Base-by-base conservation (phyloP, 2,888 invertebrate species). In the Rhagonycha lutea region DNA sequence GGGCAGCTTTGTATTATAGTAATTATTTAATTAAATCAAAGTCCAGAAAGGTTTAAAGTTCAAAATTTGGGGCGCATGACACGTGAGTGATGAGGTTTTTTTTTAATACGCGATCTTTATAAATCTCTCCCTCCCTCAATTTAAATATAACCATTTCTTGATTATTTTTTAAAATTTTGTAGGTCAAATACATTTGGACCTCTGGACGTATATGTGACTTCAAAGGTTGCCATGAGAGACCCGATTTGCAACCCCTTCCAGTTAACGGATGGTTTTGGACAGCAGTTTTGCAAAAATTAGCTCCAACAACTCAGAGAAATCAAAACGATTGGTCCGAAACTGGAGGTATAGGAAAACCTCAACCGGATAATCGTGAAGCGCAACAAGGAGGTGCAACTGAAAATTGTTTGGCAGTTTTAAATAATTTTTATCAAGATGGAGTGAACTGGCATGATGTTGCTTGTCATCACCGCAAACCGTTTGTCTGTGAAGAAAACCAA, bases 221-320 rank as follows among this genome's bases (percentile, higher is more conserved):
- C 90, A 94, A 95, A 87, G 96, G 96, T 77, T 96, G 96, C 86
- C n/a, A n/a, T n/a, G 95, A 95, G 84, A 92, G 96, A 73, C 91
- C 94, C 29, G 96, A 96, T 86, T 89, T 96, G 81, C 93, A 95
- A 82, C 96, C 96, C 47, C 90, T 93, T 79, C 91, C 92, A 73
- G 88, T 96, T 79, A 95, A 96, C 85, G 96, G 96, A 61, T 96
- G 96, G 96, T 96, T 96, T 91, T 96, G 96, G 96, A 96, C 96
- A 23, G 95, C 94, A 60, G 95, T 93, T 83, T 91, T 95, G 72
- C 95, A 94, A 88, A 96, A 96, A 87, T 88, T 96, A 83, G 94
- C 96, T 1, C 94, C 96, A 68, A 94, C 95, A 73, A 94, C 91
- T 74, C 93, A 95, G 89, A 91, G 96, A 70, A 91, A 91, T 72